A percentile compares a stretch with the other conserved stretches of the same genome.
These are phyloP conservation scores for Conus ventricosus DNA, from an alignment of 1,140 invertebrate genomes.

Conservation along the genomic window DNA sequence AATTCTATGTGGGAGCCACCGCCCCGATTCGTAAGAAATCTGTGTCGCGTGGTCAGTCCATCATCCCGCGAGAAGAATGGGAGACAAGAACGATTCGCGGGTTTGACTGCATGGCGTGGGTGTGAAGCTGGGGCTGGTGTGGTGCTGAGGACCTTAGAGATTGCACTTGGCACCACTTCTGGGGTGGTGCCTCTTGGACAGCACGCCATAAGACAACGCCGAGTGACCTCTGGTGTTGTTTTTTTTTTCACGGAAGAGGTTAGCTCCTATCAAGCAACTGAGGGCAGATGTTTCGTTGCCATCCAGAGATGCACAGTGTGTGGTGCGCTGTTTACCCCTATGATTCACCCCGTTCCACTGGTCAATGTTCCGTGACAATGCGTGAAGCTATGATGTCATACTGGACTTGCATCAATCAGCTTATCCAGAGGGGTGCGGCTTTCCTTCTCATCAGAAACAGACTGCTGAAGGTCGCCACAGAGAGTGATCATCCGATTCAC, in stretches of 20 bases:
- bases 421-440: neutral
- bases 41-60: neutral
- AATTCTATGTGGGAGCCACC: neutral
- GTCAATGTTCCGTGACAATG: neutral
- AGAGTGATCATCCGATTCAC: neutral
- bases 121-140: neutral
- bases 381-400: neutral
- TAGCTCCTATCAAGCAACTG: neutral
- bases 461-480: neutral
- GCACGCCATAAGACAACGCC: neutral
- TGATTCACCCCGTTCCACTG: neutral
- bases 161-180: neutral
- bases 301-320: neutral
- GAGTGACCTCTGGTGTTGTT: neutral
- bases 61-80: neutral
- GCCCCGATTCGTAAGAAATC: neutral
- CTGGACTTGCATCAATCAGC: neutral
- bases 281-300: neutral
- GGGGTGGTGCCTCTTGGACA: neutral
- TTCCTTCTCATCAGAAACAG: neutral
- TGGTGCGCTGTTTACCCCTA: neutral
- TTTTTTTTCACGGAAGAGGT: conserved; percentile 6
- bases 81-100: neutral
- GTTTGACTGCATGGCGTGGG: neutral
- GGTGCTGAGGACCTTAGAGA: neutral